phyloP scores from a whole-genome alignment of 1,140 invertebrate genomes.

The Drosophila mauritiana region DNA sequence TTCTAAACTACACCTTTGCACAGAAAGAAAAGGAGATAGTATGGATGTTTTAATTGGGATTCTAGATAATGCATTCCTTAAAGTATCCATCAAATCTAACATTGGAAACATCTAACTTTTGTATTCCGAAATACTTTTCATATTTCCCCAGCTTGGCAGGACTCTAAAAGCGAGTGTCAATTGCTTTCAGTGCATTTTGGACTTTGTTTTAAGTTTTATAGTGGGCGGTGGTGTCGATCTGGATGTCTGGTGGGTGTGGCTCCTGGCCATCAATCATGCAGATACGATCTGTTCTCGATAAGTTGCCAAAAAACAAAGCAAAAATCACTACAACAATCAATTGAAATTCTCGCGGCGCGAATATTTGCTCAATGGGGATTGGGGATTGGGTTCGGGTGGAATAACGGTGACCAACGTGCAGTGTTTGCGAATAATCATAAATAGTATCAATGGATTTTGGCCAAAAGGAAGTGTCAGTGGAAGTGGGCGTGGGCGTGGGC shows the following conservation, averaged over 20 bases:
- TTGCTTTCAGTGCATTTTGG: conserved; percentile 10
- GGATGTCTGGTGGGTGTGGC: conserved; percentile 46
- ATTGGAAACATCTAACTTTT: too few relatives aligned
- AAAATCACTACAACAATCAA: conserved; percentile 36
- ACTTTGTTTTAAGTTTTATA: conserved; percentile 18
- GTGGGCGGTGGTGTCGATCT: conserved; percentile 49
- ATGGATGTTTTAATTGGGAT: neutral
- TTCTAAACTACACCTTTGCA: conserved; percentile 58
- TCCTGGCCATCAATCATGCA: conserved; percentile 62
- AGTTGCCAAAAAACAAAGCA: conserved; percentile 34
- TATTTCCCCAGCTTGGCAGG: too few relatives aligned
- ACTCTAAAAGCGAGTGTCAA: too few relatives aligned
- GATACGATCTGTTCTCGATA: conserved; percentile 75
- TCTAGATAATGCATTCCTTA: too few relatives aligned
- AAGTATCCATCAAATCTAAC: neutral
- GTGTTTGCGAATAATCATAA: conserved; percentile 48
- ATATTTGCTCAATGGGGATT: conserved; percentile 48
- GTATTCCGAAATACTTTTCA: too few relatives aligned
- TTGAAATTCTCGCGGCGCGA: conserved; percentile 64
- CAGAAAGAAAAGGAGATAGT: conserved; percentile 3
- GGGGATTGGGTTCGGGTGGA: conserved; percentile 43
- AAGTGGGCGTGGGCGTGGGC: conserved; percentile 9
- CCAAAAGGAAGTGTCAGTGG: conserved; percentile 45
- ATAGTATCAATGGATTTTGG: conserved; percentile 23
- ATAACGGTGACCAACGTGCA: conserved; percentile 74